Conservation (phyloP, 1,140 invertebrate species). For the Bombus pascuorum region DNA sequence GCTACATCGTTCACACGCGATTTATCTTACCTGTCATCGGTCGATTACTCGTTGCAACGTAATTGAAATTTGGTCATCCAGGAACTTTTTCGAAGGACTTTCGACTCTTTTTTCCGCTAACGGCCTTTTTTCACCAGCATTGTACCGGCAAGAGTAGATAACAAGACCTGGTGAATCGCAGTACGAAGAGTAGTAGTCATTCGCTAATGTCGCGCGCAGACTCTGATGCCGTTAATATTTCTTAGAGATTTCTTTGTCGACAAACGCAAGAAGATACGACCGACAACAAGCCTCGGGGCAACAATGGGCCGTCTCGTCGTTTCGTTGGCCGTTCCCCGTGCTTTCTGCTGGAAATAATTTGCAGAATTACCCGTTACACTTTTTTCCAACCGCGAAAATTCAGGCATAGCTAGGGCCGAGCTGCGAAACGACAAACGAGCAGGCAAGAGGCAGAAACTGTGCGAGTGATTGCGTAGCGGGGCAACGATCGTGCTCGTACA, state of each 20-base stretch:
- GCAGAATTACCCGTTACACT: constrained; percentile 45
- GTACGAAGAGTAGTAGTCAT: not conserved
- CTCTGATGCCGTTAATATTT: constrained; percentile 19
- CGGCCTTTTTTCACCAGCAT: not conserved
- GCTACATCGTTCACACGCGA: too few species aligned
- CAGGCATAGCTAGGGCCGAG: not conserved
- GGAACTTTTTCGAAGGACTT: too few species aligned
- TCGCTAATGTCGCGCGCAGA: constrained; percentile 41
- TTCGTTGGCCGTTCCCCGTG: not conserved
- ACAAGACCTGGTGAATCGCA: not conserved
- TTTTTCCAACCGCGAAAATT: constrained; percentile 26
- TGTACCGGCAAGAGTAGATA: not conserved
- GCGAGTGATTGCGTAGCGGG: constrained; percentile 34
- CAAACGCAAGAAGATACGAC: constrained; percentile 27
- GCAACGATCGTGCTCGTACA: constrained; percentile 66
- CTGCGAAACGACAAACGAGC: not conserved
- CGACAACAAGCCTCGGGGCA: not conserved
- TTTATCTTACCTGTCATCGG: not conserved
- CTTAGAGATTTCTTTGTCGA: constrained; percentile 28
- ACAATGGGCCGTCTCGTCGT: not conserved
- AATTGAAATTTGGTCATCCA: not conserved
- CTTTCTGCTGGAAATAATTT: constrained; percentile 24
- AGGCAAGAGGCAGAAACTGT: not conserved
- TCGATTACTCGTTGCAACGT: not conserved
- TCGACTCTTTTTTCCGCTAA: not conserved